A percentile compares a stretch with the other conserved stretches of the same genome.
These are phyloP conservation scores for Homarus gammarus DNA, from an alignment of 2,888 invertebrate genomes.

Conservation along the genomic window DNA sequence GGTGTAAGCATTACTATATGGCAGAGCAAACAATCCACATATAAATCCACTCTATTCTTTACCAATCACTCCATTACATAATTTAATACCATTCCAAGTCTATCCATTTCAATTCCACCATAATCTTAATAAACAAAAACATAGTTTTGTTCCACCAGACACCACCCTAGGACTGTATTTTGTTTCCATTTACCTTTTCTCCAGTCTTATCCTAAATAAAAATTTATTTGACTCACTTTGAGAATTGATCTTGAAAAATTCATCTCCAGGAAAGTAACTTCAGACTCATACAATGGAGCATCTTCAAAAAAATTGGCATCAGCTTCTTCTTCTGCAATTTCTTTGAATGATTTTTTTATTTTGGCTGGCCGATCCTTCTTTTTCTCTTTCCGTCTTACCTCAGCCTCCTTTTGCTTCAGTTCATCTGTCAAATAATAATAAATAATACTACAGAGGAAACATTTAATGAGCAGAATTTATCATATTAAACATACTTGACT, in stretches of 20 bases:
- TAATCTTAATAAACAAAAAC: too few species aligned
- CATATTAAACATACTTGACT: too few species aligned
- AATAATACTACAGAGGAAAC: too few species aligned
- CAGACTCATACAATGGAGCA: conserved; percentile 83
- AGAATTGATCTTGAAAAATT: conserved; percentile 33
- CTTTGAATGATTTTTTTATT: conserved; percentile 78
- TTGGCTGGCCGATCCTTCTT: conserved; percentile 79
- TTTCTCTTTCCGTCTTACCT: conserved; percentile 82
- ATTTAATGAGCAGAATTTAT: too few species aligned
- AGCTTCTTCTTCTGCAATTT: conserved; percentile 77
- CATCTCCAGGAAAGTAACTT: conserved; percentile 83
- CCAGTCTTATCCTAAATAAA: not conserved
- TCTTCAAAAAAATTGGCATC: conserved; percentile 83
- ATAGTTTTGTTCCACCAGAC: not conserved
- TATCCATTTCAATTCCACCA: too few species aligned
- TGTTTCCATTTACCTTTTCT: not conserved
- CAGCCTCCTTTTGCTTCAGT: conserved; percentile 82
- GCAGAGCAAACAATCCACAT: too few species aligned
- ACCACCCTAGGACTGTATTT: not conserved
- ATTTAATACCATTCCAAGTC: too few species aligned
- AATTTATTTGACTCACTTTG: not conserved
- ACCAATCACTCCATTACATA: too few species aligned
- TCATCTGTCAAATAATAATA: conserved; percentile 78
- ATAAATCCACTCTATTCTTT: too few species aligned
- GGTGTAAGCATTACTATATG: too few species aligned